A percentile compares a stretch with the other conserved stretches of the same genome.
phyloP scores from a whole-genome alignment of 1,140 invertebrate species.

The Ips typographus region DNA sequence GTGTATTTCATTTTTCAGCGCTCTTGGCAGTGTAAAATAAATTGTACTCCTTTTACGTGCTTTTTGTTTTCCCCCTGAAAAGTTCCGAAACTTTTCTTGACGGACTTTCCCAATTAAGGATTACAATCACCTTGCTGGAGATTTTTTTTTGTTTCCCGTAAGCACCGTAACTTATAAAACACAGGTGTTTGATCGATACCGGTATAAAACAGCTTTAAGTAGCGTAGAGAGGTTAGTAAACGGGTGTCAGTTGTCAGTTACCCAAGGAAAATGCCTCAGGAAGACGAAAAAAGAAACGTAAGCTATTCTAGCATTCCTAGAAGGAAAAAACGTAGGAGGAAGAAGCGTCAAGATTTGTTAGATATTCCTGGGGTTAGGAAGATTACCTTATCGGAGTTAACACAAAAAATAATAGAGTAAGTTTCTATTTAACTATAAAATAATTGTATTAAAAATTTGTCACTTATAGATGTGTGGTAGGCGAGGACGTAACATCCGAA shows the following conservation, averaged over 20 bases:
- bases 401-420: conserved; percentile 54
- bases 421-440: conserved; percentile 7
- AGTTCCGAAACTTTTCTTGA: background rate
- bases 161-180: background rate
- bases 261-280: background rate
- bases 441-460: background rate
- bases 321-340: conserved; percentile 25
- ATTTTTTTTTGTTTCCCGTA: too few species aligned
- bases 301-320: background rate
- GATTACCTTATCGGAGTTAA: conserved; percentile 49
- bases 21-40: conserved; percentile 5
- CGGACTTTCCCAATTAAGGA: background rate
- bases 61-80: background rate
- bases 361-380: conserved; percentile 44
- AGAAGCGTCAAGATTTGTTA: conserved; percentile 31
- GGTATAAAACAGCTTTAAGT: background rate
- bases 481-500: conserved; percentile 65
- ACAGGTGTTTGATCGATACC: conserved; percentile 20
- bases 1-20: conserved; percentile 6
- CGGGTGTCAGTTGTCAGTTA: background rate
- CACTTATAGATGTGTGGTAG: conserved; percentile 50
- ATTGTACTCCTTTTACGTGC: conserved; percentile 1
- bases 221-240: background rate
- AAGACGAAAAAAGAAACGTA: background rate
- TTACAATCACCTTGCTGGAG: background rate